A percentile compares a stretch with the other conserved stretches of the same genome.
These are phyloP conservation scores for Vimba vimba DNA, from an alignment of 2,113 vertebrate species.

Conservation along the genomic window DNA sequence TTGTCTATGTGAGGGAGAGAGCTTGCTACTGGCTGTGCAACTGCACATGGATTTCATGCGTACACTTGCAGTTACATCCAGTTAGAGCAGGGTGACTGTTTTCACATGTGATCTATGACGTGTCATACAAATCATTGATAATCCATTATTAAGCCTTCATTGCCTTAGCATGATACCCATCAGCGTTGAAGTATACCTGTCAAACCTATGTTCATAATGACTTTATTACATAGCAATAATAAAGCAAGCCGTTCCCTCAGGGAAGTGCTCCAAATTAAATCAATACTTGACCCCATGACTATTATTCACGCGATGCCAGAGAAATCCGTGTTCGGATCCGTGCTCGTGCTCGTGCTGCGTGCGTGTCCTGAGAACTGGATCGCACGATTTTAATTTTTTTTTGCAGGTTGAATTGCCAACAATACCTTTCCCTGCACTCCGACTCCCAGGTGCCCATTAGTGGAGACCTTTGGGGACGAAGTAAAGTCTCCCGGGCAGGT, in stretches of 20 bases:
- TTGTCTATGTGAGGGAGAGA: slow-evolving; percentile 40
- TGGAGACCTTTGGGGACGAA: slow-evolving; percentile 71
- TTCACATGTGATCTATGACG: slow-evolving; percentile 19
- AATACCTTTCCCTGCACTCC: slow-evolving; percentile 45
- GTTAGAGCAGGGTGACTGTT: not conserved
- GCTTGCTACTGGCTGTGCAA: slow-evolving; percentile 59
- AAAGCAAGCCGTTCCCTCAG: slow-evolving; percentile 68
- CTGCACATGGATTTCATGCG: slow-evolving; percentile 4
- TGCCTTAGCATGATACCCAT: slow-evolving; percentile 53
- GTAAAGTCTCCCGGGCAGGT: slow-evolving; percentile 75
- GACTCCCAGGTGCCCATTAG: slow-evolving; percentile 70
- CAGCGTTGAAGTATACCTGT: slow-evolving; percentile 58
- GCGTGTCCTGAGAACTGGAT: not conserved
- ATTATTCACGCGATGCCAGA: slow-evolving; percentile 60
- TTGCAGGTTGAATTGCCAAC: slow-evolving; percentile 40
- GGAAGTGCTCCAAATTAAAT: slow-evolving; percentile 69
- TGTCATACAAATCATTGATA: slow-evolving; percentile 65
- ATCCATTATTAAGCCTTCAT: slow-evolving; percentile 72
- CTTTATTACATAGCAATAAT: slow-evolving; percentile 75
- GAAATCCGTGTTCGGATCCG: not conserved
- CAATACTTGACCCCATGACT: slow-evolving; percentile 72
- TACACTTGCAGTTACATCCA: not conserved
- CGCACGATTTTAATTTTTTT: not conserved
- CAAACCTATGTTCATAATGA: slow-evolving; percentile 70
- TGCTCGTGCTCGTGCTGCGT: no score